Evolutionary conservation across 1,140 invertebrate species (phyloP).

Genomic region (Aradophagus sp.): DNA sequence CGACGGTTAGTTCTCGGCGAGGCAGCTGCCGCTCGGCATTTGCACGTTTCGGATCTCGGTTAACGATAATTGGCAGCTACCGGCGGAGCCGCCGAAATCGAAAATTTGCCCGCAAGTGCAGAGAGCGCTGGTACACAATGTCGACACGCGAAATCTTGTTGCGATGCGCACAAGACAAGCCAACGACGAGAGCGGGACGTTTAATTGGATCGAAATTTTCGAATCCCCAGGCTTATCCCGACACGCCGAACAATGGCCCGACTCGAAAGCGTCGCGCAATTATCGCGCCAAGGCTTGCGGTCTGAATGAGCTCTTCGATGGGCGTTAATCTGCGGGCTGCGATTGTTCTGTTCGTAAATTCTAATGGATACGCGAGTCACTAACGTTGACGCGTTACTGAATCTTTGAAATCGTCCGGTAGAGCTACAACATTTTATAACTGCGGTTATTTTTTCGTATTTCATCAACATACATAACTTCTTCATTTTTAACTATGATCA

Average conservation of each 20-base stretch:
- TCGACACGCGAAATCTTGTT: conserved; percentile 46
- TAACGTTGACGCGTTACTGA: too few species aligned
- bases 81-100: conserved; percentile 49
- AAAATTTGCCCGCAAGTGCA: conserved; percentile 41
- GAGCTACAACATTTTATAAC: too few species aligned
- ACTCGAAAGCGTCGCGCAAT: conserved; percentile 18
- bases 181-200: conserved; percentile 16
- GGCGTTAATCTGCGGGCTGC: too few species aligned
- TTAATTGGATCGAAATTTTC: conserved; percentile 41
- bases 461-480: too few species aligned
- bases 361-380: too few species aligned
- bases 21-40: conserved; percentile 40
- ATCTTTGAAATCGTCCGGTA: too few species aligned
- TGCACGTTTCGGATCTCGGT: conserved; percentile 65
- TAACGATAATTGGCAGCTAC: conserved; percentile 71
- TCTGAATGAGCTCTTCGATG: too few species aligned
- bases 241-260: conserved; percentile 32
- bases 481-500: too few species aligned
- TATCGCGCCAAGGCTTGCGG: conserved; percentile 2
- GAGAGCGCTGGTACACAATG: conserved; percentile 30
- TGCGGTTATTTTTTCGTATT: too few species aligned
- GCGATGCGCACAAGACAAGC: conserved; percentile 18
- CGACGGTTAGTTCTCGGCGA: neutral
- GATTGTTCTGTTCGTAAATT: too few species aligned
- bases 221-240: conserved; percentile 12